These are phyloP conservation scores for Engystomops pustulosus DNA, from an alignment of 2,113 vertebrate genomes.

Conservation along the genomic window DNA sequence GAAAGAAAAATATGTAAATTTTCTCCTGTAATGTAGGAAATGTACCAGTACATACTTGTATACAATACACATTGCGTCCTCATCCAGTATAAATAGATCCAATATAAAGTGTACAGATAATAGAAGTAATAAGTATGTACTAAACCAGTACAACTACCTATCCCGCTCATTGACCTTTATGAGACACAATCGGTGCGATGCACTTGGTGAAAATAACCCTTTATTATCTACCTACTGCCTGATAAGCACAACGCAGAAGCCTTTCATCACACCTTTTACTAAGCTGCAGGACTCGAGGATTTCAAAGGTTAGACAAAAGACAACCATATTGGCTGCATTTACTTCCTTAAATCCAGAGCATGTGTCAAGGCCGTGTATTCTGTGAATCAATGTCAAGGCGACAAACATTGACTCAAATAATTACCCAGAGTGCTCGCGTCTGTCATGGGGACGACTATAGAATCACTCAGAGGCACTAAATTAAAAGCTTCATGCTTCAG, in stretches of 20 bases:
- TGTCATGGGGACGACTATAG: no score
- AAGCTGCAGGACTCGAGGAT: background rate
- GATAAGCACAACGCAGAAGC: background rate
- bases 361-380: slow-evolving; percentile 20
- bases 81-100: background rate
- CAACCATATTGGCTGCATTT: background rate
- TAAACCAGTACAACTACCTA: background rate
- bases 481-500: no score
- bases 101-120: background rate
- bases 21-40: no score
- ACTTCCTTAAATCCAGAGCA: background rate
- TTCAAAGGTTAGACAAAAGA: background rate
- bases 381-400: slow-evolving; percentile 2
- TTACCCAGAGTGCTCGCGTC: background rate
- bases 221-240: background rate
- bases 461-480: no score
- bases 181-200: background rate
- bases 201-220: slow-evolving; percentile 3
- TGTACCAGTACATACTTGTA: background rate
- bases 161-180: background rate
- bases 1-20: no score
- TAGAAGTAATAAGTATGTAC: background rate
- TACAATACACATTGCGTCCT: background rate
- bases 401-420: background rate
- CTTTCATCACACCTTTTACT: background rate